Evolutionary conservation across 2,113 vertebrate species (phyloP), one percentile per base, ranked within the genome.

Genomic region (Coryphaenoides rupestris): DNA sequence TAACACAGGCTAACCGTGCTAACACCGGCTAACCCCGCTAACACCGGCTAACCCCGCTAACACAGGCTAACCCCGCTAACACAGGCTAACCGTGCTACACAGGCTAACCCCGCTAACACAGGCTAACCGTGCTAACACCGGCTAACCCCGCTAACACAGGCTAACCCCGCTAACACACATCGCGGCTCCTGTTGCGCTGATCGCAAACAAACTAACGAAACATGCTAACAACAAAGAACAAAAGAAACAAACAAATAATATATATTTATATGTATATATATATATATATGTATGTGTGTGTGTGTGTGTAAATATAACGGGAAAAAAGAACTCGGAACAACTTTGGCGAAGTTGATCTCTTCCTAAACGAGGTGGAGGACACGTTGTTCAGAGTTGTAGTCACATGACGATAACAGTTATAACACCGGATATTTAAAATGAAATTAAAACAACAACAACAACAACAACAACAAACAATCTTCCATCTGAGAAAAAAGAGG

Each of bases 371-470:
- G 33, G 13, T 40, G 33, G 33, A 40, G 33, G 33, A 40, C 33
- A 40, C 9, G 33, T 40, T 12, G 13, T 7, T n/a, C n/a, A n/a
- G n/a, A n/a, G n/a, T n/a, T n/a, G 21, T 1, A n/a, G n/a, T n/a
- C n/a, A 56, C 13, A 56, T 16, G 22, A 24, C 14, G 76, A 84
- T 72, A 86, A 68, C 78, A 86, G 73, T 76, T 77, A 78, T 84
- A 77, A 82, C 66, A 83, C 84, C 82, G 73, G 81, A 84, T 83
- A 79, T 73, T 78, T 70, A 65, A 52, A 53, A 80, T 66, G 74
- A 53, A 47, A 50, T 56, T 70, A 45, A 71, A 61, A 65, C 47
- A 72, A 0, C 72, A 56, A 62, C 56, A 22, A 62, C 21, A 12
- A 19, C 46, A 45, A 54, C 7, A 14, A 67, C 69, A 55, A 78